These are phyloP conservation scores for Centropus bengalensis DNA, from an alignment of 2,113 vertebrate genomes.

Conservation along the genomic window DNA sequence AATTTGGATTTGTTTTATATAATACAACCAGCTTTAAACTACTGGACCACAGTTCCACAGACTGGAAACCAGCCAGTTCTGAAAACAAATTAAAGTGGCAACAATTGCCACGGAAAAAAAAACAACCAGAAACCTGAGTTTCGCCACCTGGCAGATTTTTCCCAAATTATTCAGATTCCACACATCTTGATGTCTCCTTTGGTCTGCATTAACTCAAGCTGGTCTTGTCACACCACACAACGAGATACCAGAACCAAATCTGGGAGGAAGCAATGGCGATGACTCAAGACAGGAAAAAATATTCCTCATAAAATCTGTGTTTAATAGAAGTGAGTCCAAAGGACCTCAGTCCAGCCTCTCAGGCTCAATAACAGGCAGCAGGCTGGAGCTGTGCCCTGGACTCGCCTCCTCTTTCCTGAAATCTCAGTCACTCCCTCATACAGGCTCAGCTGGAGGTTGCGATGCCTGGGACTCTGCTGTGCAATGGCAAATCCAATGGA, in stretches of 20 bases:
- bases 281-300: background rate
- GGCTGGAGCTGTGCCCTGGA: no score
- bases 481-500: no score
- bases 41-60: background rate
- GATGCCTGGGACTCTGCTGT: no score
- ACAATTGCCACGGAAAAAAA: no score
- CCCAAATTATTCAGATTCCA: background rate
- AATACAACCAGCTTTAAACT: no score
- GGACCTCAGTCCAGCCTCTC: background rate
- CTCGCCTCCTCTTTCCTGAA: no score
- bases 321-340: background rate
- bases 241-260: background rate
- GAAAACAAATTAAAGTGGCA: background rate
- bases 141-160: background rate
- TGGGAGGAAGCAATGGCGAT: background rate
- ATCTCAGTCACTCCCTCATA: no score
- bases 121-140: background rate
- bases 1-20: no score
- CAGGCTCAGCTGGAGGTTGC: no score
- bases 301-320: background rate
- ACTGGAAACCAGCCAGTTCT: background rate
- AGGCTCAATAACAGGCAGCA: no score
- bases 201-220: background rate
- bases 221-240: background rate
- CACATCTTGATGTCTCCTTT: rapidly evolving